These are phyloP conservation scores for Cephalopachus bancanus DNA, from an alignment of 2,797 vertebrate genomes.

Conservation along the genomic window DNA sequence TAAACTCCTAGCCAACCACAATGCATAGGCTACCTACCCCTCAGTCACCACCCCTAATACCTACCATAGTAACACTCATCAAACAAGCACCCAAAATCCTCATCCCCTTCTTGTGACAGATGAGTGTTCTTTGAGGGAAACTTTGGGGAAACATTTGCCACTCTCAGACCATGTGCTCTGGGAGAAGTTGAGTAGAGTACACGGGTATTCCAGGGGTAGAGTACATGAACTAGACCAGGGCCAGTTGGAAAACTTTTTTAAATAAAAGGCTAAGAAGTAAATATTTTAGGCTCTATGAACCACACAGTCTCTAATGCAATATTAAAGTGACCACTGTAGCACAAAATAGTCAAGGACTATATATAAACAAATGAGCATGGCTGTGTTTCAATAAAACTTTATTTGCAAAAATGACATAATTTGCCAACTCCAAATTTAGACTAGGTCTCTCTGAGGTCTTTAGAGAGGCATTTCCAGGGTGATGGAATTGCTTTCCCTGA, in stretches of 20 bases:
- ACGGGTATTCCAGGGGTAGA: neutral
- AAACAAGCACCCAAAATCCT: neutral
- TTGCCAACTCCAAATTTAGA: neutral
- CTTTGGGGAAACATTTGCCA: neutral
- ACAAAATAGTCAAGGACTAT: neutral
- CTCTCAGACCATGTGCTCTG: neutral
- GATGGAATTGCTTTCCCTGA: neutral
- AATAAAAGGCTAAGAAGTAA: neutral
- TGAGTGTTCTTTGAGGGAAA: neutral
- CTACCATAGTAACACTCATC: neutral
- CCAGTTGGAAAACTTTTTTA: neutral
- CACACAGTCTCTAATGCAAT: neutral
- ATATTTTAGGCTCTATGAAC: constrained; percentile 11
- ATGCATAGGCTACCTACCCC: no score
- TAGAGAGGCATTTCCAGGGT: neutral
- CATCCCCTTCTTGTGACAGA: neutral
- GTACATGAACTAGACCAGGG: neutral
- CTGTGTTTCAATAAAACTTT: neutral
- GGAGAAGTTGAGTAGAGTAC: neutral
- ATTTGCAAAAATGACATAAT: neutral
- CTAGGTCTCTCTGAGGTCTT: neutral
- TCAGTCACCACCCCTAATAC: neutral
- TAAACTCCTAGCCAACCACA: neutral
- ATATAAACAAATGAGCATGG: neutral
- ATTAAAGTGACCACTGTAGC: neutral